phyloP scores from a whole-genome alignment of 2,113 vertebrate species.

The Petrocephalus microphthalmus region DNA sequence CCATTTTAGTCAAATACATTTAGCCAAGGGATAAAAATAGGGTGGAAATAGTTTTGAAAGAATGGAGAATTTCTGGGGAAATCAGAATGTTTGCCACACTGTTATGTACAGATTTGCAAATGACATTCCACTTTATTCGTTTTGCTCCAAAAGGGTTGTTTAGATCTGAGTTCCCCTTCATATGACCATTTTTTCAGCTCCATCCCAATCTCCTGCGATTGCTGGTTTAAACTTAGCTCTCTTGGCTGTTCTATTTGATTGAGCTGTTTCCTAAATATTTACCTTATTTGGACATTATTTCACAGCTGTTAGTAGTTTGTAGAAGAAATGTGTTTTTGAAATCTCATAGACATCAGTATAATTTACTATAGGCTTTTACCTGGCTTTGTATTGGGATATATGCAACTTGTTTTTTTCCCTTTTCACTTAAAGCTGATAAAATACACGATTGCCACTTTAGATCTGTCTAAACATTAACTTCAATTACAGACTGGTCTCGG shows the following conservation, averaged over 20 bases:
- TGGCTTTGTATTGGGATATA: background rate
- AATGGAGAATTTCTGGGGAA: background rate
- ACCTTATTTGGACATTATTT: background rate
- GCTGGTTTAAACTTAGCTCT: background rate
- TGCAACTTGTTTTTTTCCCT: background rate
- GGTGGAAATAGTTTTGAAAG: background rate
- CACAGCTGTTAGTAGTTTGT: background rate
- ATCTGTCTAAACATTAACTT: slow-evolving; percentile 25
- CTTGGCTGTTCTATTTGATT: background rate
- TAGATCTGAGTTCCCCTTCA: background rate
- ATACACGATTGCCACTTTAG: background rate
- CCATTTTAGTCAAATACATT: background rate
- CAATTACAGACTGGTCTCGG: slow-evolving; percentile 66
- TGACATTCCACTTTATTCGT: background rate
- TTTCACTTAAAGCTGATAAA: background rate
- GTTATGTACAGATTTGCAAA: background rate
- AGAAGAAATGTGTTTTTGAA: background rate
- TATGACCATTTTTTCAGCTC: background rate
- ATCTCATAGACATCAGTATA: background rate
- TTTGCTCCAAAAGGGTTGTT: background rate
- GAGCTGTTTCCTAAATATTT: background rate
- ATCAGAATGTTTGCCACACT: background rate
- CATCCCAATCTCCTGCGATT: too few species aligned
- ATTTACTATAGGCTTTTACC: background rate
- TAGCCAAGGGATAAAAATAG: too few species aligned